Evolutionary conservation across 1,140 invertebrate species (phyloP).

Genomic region (Phocides pigmalion): DNA sequence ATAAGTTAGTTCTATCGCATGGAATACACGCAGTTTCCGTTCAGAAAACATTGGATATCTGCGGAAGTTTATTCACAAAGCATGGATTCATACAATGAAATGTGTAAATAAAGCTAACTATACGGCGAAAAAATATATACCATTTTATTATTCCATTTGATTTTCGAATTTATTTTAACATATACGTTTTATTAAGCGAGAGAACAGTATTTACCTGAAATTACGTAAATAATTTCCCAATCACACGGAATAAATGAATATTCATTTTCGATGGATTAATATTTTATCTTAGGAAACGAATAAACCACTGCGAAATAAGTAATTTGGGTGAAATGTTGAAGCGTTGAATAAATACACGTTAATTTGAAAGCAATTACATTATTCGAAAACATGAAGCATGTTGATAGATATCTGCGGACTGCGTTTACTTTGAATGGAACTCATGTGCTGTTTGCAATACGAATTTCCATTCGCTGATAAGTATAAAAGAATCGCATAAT

Average conservation of each 20-base stretch:
- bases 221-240: no score
- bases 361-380: slow-evolving; percentile 36
- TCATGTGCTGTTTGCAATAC: slow-evolving; percentile 46
- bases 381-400: slow-evolving; percentile 37
- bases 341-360: slow-evolving; percentile 22
- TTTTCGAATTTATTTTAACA: background rate
- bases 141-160: slow-evolving; percentile 10
- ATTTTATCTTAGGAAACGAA: no score
- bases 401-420: slow-evolving; percentile 43
- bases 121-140: background rate
- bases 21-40: slow-evolving; percentile 30
- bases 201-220: background rate
- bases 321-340: background rate
- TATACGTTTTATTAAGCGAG: no score
- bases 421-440: slow-evolving; percentile 42
- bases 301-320: background rate
- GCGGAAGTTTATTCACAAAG: slow-evolving; percentile 27
- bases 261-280: no score
- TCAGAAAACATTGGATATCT: slow-evolving; percentile 18
- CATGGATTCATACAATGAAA: slow-evolving; percentile 18
- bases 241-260: no score
- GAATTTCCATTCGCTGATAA: slow-evolving; percentile 51
- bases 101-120: slow-evolving; percentile 13
- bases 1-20: slow-evolving; percentile 36
- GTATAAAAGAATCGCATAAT: no score